phyloP scores from a whole-genome alignment of 23 tunicate species.

The Botrylloides violaceus region DNA sequence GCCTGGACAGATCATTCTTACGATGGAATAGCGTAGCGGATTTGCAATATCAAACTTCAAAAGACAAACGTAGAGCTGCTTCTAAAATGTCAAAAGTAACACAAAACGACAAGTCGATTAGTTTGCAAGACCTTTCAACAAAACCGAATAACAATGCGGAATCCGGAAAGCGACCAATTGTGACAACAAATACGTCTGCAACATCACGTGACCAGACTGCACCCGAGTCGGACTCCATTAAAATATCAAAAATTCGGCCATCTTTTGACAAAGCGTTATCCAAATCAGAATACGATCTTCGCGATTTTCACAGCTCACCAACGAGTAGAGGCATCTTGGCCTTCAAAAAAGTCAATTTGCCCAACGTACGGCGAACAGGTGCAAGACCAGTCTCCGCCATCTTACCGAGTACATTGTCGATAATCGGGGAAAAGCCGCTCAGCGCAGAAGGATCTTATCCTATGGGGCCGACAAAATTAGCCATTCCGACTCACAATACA shows the following conservation, averaged over 20 bases:
- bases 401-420: not conserved
- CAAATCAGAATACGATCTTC: slow-evolving; percentile 15
- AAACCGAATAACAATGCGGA: not conserved
- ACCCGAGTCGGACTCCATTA: not conserved
- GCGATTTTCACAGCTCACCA: not conserved
- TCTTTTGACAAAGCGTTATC: slow-evolving; percentile 18
- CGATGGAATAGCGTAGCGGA: slow-evolving; percentile 24
- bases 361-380: not conserved
- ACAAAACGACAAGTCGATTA: slow-evolving; percentile 19
- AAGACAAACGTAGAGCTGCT: not conserved
- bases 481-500: too few relatives aligned
- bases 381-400: not conserved
- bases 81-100: not conserved
- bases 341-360: not conserved
- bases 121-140: slow-evolving; percentile 44
- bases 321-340: not conserved
- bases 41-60: not conserved
- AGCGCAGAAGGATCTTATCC: not conserved
- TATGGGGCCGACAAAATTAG: not conserved
- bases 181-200: too few relatives aligned
- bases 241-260: slow-evolving; percentile 2
- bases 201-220: too few relatives aligned
- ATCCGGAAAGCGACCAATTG: not conserved
- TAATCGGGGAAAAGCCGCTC: not conserved
- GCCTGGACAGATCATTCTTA: not conserved